Evolutionary conservation across 2,113 vertebrate genomes (phyloP).

Genomic region (rabbit (Oryctolagus cuniculus)): DNA sequence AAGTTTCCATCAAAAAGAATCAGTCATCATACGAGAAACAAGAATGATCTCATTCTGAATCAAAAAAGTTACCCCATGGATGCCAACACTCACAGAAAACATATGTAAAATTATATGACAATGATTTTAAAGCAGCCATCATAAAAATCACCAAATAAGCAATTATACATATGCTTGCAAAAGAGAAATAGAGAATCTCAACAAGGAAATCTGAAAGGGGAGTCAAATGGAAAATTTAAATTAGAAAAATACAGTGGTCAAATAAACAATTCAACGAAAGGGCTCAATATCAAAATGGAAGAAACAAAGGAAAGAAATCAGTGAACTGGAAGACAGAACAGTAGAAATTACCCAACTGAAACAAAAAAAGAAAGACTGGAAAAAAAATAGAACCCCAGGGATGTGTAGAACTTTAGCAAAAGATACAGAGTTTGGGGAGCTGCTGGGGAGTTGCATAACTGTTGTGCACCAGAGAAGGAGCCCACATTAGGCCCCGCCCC

Average conservation of each 20-base stretch:
- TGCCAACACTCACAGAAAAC: conserved; percentile 11
- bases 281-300: neutral
- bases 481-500: too few species aligned
- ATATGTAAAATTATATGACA: neutral
- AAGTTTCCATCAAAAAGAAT: conserved; percentile 13
- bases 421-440: neutral
- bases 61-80: neutral
- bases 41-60: conserved; percentile 6
- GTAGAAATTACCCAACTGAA: neutral
- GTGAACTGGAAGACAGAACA: neutral
- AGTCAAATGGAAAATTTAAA: conserved; percentile 13
- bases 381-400: neutral
- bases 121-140: conserved; percentile 4
- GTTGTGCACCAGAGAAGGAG: too few species aligned
- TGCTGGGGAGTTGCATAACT: too few species aligned
- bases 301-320: neutral
- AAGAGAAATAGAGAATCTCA: neutral
- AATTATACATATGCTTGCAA: conserved; percentile 28
- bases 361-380: neutral
- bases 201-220: neutral
- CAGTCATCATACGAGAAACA: neutral
- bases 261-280: neutral
- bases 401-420: neutral
- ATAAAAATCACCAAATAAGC: conserved; percentile 14
- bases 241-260: neutral